A percentile compares a stretch with the other conserved stretches of the same genome.
These are phyloP conservation scores for Aquatica leii DNA, from an alignment of 2,888 invertebrate genomes.

Conservation along the genomic window DNA sequence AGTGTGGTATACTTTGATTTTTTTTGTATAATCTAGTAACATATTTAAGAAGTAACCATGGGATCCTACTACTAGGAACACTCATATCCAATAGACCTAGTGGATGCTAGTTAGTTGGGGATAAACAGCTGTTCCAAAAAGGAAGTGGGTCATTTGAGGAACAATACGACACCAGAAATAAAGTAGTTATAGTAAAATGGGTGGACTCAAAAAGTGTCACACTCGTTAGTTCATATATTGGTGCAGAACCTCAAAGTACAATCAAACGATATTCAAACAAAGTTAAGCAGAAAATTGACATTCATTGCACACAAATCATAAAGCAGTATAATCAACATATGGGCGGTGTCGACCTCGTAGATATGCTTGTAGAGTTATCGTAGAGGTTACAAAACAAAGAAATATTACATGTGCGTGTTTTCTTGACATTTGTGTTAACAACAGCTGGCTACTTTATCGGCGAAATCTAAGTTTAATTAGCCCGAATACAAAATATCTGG, in stretches of 20 bases:
- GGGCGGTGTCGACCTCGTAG: neutral
- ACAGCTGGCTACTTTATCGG: neutral
- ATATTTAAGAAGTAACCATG: too few relatives aligned
- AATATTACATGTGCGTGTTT: neutral
- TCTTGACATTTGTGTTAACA: neutral
- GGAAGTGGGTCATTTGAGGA: neutral
- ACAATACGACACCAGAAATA: neutral
- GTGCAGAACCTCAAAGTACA: too few relatives aligned
- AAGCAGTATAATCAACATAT: neutral
- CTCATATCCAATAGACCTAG: neutral
- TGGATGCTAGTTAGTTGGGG: too few relatives aligned
- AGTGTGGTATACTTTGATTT: neutral
- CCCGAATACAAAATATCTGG: too few relatives aligned
- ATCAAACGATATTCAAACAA: too few relatives aligned
- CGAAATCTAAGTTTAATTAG: neutral
- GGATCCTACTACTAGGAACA: too few relatives aligned
- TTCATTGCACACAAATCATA: neutral
- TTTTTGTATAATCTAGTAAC: too few relatives aligned
- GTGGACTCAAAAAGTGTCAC: too few relatives aligned
- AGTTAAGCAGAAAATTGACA: neutral
- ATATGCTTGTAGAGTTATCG: neutral
- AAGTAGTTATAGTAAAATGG: neutral
- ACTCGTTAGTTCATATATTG: too few relatives aligned
- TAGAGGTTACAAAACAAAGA: neutral
- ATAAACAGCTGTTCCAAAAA: neutral